Conservation (phyloP, 1,140 invertebrate species). For the Saccostrea cuccullata region DNA sequence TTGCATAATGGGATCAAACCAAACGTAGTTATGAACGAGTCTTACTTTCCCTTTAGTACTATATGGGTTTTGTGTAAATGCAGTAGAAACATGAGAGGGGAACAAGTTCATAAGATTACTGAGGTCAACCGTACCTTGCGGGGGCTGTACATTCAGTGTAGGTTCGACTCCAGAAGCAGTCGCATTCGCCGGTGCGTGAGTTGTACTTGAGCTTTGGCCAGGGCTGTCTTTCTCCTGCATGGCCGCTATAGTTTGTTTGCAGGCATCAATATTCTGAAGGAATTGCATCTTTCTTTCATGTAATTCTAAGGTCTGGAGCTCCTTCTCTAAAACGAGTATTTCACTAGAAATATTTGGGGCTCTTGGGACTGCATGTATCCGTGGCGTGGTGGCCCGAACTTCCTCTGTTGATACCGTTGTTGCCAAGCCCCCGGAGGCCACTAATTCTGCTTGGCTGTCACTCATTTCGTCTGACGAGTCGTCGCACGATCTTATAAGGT, state of each 20-base stretch:
- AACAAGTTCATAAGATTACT: too few relatives aligned
- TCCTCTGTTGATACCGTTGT: too few relatives aligned
- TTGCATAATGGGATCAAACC: slow-evolving; percentile 5
- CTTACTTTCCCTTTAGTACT: slow-evolving; percentile 8
- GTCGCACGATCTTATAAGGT: too few relatives aligned
- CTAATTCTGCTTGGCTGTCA: too few relatives aligned
- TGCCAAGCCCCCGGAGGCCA: too few relatives aligned
- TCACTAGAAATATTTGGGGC: neutral
- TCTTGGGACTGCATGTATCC: neutral
- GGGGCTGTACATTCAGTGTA: slow-evolving; percentile 1
- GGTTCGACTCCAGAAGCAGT: neutral
- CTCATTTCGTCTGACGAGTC: too few relatives aligned
- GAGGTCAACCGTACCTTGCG: too few relatives aligned
- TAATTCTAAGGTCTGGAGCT: neutral
- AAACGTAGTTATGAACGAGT: slow-evolving; percentile 1
- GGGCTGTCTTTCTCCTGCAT: neutral
- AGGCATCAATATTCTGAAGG: slow-evolving; percentile 4
- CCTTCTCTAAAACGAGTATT: neutral
- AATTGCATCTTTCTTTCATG: too few relatives aligned
- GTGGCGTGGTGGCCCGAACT: neutral
- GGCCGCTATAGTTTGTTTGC: slow-evolving; percentile 6
- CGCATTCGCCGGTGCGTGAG: neutral
- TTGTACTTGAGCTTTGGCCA: neutral
- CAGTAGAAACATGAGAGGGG: too few relatives aligned
- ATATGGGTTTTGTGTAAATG: too few relatives aligned